phyloP scores from a whole-genome alignment of 2,113 vertebrate genomes.

The Rhipidura dahli region DNA sequence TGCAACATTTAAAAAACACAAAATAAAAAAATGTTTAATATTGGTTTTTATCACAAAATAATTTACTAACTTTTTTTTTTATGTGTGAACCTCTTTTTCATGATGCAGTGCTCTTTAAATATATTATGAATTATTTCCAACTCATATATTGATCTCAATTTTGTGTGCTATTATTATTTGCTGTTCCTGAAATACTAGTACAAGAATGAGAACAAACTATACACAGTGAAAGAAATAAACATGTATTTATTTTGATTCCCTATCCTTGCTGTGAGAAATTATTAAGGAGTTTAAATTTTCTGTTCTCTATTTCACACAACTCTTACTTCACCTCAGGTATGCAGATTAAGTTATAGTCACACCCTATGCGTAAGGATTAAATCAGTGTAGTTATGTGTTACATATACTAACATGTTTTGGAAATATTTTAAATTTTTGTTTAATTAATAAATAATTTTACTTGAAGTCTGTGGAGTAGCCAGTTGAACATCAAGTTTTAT shows the following conservation, averaged over 20 bases:
- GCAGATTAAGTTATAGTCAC: neutral
- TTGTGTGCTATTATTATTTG: neutral
- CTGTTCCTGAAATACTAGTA: neutral
- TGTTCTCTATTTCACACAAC: neutral
- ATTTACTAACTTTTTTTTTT: neutral
- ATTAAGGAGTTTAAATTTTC: neutral
- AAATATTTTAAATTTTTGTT: constrained; percentile 14
- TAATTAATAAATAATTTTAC: neutral
- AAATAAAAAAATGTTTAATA: neutral
- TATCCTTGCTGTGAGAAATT: neutral
- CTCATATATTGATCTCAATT: neutral
- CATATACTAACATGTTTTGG: constrained; percentile 68
- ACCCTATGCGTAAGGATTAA: constrained; percentile 25
- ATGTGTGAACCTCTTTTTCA: neutral
- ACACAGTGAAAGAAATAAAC: neutral
- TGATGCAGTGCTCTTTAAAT: neutral
- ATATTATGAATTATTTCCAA: neutral
- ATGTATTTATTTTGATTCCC: neutral
- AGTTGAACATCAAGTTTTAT: neutral
- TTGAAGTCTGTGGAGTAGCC: neutral
- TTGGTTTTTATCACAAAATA: neutral
- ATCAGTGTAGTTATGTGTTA: constrained; percentile 72
- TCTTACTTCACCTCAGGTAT: neutral
- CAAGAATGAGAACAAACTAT: neutral
- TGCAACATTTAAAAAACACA: neutral